Conservation (phyloP, 2,888 invertebrate genomes). For the Lepidocyrtinus sp. region DNA sequence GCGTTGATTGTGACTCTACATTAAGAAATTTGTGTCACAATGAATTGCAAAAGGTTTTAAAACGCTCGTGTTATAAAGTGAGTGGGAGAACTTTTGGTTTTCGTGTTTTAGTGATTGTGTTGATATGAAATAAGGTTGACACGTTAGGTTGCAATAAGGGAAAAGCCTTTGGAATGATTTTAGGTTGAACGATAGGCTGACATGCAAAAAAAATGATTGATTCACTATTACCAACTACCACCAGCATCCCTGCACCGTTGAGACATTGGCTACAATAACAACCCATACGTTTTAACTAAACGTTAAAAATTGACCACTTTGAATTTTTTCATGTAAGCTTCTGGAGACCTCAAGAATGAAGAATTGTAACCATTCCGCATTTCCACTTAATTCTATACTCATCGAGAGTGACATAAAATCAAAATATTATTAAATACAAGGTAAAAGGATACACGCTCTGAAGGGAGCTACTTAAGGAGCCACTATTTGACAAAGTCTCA, state of each 20-base stretch:
- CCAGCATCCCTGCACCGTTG: no score
- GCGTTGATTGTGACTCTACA: neutral
- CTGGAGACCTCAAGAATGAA: neutral
- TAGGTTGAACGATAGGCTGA: conserved; percentile 29
- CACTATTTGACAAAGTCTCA: neutral
- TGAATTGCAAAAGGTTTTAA: conserved; percentile 38
- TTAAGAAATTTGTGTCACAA: conserved; percentile 37
- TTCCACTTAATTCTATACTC: neutral
- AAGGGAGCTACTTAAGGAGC: neutral
- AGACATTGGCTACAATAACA: no score
- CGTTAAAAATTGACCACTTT: neutral
- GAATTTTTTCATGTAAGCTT: neutral
- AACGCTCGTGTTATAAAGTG: conserved; percentile 4
- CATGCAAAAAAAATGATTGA: conserved; percentile 14
- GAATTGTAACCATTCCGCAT: neutral
- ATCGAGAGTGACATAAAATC: neutral
- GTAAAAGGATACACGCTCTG: neutral
- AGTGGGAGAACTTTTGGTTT: conserved; percentile 37
- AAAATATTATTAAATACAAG: neutral
- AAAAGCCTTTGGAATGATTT: conserved; percentile 21
- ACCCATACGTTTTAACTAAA: neutral
- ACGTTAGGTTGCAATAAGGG: neutral
- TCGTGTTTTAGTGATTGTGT: conserved; percentile 20
- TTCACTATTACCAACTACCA: no score
- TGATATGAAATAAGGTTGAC: conserved; percentile 26